phyloP scores from a whole-genome alignment of 1,140 invertebrate species.

The Heliconius melpomene region DNA sequence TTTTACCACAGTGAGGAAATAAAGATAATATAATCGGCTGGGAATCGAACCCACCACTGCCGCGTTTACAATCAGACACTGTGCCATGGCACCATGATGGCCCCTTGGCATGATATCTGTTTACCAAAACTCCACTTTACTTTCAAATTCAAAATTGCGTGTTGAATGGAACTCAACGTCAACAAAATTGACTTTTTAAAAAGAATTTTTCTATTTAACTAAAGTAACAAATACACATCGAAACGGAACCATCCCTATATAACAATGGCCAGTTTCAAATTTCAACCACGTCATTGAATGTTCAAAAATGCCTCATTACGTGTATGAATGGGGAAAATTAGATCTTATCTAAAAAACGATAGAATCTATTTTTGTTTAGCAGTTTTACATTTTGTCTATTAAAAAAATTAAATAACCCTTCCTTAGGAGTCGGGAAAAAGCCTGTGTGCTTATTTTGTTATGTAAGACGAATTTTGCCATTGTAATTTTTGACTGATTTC shows the following conservation, averaged over 20 bases:
- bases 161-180: neutral
- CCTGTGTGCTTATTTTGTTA: too few relatives aligned
- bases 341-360: neutral
- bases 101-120: too few relatives aligned
- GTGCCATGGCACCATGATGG: too few relatives aligned
- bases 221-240: neutral
- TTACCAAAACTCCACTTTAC: too few relatives aligned
- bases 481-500: too few relatives aligned
- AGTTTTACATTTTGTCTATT: neutral
- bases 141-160: neutral
- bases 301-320: constrained; percentile 6
- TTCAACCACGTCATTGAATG: constrained; percentile 6
- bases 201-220: neutral
- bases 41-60: too few relatives aligned
- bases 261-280: constrained; percentile 1
- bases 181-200: too few relatives aligned
- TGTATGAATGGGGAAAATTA: neutral
- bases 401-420: neutral
- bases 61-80: too few relatives aligned
- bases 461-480: too few relatives aligned
- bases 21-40: too few relatives aligned
- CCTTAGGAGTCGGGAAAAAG: neutral
- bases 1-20: too few relatives aligned
- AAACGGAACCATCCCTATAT: neutral
- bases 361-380: neutral